These are phyloP conservation scores for Grallaria varia DNA, from an alignment of 2,113 vertebrate genomes.

Conservation along the genomic window DNA sequence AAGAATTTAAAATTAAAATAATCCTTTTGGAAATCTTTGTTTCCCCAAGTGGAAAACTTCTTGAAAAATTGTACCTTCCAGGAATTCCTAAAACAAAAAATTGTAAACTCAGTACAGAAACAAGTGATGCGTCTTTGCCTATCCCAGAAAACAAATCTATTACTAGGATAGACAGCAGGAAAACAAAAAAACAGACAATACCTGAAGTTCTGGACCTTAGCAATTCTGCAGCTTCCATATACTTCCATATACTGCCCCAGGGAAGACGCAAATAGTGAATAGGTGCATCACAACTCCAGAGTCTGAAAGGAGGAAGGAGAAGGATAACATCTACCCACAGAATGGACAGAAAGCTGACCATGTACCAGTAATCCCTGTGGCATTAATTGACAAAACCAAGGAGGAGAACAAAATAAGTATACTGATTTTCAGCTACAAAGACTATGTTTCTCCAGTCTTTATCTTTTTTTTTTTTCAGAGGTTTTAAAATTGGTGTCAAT, in stretches of 20 bases:
- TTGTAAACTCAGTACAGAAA: background rate
- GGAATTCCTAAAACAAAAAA: background rate
- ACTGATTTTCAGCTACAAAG: background rate
- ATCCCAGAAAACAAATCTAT: background rate
- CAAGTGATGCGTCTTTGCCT: background rate
- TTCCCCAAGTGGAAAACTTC: background rate
- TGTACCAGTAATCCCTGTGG: background rate
- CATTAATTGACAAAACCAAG: background rate
- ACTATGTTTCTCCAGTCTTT: background rate
- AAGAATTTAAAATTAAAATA: no score
- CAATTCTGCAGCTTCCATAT: background rate
- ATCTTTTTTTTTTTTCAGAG: background rate
- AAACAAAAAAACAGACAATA: background rate
- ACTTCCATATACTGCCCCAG: background rate
- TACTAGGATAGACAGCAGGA: accelerated
- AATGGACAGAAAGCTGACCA: background rate
- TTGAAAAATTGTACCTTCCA: background rate
- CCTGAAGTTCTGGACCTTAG: background rate
- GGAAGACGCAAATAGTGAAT: background rate
- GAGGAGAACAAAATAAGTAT: background rate
- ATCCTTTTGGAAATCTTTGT: background rate
- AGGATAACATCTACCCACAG: background rate
- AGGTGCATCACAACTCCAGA: background rate
- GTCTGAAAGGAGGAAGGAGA: background rate
- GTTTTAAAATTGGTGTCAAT: background rate